Base-by-base conservation (phyloP, 1,140 invertebrate species). In the Caerostris darwini region DNA sequence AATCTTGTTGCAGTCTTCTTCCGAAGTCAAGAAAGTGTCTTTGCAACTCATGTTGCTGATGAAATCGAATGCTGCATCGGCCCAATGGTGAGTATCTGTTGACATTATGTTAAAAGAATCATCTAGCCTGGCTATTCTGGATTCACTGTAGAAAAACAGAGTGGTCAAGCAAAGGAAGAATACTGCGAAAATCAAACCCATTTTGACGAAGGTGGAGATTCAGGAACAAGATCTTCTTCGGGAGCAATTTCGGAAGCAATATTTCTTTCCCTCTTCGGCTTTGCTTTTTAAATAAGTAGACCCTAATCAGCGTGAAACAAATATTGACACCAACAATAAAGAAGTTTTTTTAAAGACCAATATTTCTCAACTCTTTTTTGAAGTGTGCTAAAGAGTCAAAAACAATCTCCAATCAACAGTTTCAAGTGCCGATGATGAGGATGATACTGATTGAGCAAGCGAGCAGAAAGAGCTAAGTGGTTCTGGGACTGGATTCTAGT, bases 1-100 rank as follows among this genome's bases (percentile, higher is more conserved):
- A 14, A 94, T 58, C 54, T 87, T 50, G 19, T 19, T 7, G 90
- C 94, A 94, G 8, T 94, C 94, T 34, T 87, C 67, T 81, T 94
- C 90, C 3, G 94, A 87, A 2, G 89, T 77, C 53, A 94, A 10
- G 17, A 94, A 86, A n/a, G 90, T 12, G 19, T 92, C 83, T 12
- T 54, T 19, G 17, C 94, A 94, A 19, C 14, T 87, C 57, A 94
- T 12, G n/a, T 94, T 94, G 61, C n/a, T 5, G 5, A 94, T 56
- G 69, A 87, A 94, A 54, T 86, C 67, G 77, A 69, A 88, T 14
- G 90, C 83, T 7, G 50, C 8, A 59, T 94, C 90, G 0, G 90
- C 89, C 94, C 94, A 94, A 34, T 83, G 54, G 34, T 61, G 50
- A 34, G 3, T 5, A 59, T 61, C 58, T n/a, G 7, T 3, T 3